A percentile compares a stretch with the other conserved stretches of the same genome.
These are phyloP conservation scores for Aeoliscus strigatus DNA, from an alignment of 2,797 vertebrate genomes.

Conservation along the genomic window DNA sequence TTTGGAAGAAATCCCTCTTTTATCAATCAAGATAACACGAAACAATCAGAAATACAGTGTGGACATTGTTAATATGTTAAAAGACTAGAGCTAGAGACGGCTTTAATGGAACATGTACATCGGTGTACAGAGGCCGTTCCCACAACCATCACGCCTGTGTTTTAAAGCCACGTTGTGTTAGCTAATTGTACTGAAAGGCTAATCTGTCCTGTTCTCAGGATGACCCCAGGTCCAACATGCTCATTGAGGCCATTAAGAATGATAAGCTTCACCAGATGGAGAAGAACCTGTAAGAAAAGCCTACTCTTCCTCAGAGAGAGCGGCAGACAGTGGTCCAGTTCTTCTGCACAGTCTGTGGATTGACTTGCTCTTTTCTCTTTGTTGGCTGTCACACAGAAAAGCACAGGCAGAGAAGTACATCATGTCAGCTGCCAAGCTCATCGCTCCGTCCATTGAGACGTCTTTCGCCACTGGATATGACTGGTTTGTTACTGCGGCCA, in stretches of 20 bases:
- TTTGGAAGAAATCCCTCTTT: no score
- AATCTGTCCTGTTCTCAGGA: constrained; percentile 75
- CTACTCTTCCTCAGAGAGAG: background rate
- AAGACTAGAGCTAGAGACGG: no score
- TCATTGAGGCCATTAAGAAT: constrained; percentile 93
- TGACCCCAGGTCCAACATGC: constrained; percentile 82
- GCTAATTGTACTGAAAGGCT: no score
- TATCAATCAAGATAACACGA: no score
- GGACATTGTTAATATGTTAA: no score
- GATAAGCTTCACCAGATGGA: constrained; percentile 92
- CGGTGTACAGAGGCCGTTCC: no score
- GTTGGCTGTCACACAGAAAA: constrained; percentile 73
- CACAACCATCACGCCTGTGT: no score
- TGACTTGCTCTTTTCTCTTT: background rate
- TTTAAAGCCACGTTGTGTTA: no score
- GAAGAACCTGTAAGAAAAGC: constrained; percentile 79
- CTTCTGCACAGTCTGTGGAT: no score
- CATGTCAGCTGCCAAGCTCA: constrained; percentile 95
- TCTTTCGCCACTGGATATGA: constrained; percentile 94
- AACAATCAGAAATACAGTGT: no score
- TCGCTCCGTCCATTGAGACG: constrained; percentile 89
- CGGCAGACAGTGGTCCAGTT: no score
- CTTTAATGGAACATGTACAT: no score
- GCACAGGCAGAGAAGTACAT: constrained; percentile 90
- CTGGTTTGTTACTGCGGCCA: constrained; percentile 84